Percentiles rank a stretch among this genome's conserved stretches.
These are phyloP conservation scores for Patella vulgata DNA, from an alignment of 1,140 invertebrate species.

Conservation along the genomic window DNA sequence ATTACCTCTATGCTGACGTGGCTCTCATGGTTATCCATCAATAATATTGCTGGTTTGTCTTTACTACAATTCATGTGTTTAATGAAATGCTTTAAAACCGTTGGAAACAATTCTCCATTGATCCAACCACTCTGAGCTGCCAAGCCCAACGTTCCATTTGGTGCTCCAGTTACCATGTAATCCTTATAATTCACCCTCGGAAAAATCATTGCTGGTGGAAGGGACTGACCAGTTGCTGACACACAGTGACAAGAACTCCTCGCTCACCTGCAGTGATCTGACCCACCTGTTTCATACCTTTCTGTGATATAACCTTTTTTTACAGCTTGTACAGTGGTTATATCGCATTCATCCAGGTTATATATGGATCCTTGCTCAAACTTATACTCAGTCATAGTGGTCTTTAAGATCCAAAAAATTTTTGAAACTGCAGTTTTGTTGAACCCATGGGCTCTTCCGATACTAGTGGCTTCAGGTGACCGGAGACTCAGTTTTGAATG, in stretches of 20 bases:
- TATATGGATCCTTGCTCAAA: no score
- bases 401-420: no score
- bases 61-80: constrained; percentile 3
- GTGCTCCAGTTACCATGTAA: constrained; percentile 54
- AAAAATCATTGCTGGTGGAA: constrained; percentile 36
- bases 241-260: constrained; percentile 7
- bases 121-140: constrained; percentile 65
- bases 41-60: constrained; percentile 17
- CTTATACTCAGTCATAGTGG: no score
- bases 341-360: no score
- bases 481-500: no score
- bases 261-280: constrained; percentile 4
- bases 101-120: constrained; percentile 43
- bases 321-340: no score
- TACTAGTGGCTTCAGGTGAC: no score
- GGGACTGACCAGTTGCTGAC: constrained; percentile 26
- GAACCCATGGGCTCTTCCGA: no score
- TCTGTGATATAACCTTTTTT: no score
- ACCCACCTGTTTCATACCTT: constrained; percentile 14
- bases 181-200: constrained; percentile 38
- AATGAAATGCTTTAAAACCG: constrained; percentile 12
- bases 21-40: constrained; percentile 47
- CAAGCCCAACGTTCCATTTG: constrained; percentile 61
- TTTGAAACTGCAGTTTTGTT: no score
- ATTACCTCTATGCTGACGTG: constrained; percentile 50